Conservation (phyloP, 2,888 invertebrate species). For the Euplexia lucipara region DNA sequence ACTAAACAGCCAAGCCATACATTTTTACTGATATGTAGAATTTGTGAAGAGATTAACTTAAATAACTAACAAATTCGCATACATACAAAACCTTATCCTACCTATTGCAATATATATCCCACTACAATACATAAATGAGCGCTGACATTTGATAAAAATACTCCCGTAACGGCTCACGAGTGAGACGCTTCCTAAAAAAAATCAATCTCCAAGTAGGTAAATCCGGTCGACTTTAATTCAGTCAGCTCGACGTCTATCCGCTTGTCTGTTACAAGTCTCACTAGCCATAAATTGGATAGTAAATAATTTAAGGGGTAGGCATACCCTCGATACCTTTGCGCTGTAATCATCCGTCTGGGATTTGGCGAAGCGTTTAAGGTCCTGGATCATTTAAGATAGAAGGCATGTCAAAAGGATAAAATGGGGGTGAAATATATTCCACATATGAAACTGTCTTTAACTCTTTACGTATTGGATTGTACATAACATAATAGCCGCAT, state of each 20-base stretch:
- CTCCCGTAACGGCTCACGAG: not conserved
- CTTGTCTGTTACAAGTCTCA: conserved; percentile 49
- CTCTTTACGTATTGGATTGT: too few relatives aligned
- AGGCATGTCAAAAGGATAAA: not conserved
- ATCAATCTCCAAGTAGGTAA: conserved; percentile 9
- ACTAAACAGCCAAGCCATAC: too few relatives aligned
- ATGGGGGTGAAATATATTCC: too few relatives aligned
- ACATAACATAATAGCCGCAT: too few relatives aligned
- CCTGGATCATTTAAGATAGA: conserved; percentile 13
- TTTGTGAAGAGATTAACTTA: too few relatives aligned
- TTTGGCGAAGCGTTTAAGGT: conserved; percentile 20
- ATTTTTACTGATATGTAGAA: too few relatives aligned
- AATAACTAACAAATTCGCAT: too few relatives aligned
- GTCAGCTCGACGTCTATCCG: conserved; percentile 35
- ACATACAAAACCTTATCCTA: too few relatives aligned
- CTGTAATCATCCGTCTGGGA: conserved; percentile 27
- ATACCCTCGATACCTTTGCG: conserved; percentile 17
- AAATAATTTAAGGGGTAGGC: conserved; percentile 47
- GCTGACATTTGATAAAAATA: too few relatives aligned
- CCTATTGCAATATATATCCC: too few relatives aligned
- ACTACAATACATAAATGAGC: too few relatives aligned
- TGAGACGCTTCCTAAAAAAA: conserved; percentile 5
- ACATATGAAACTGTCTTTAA: too few relatives aligned
- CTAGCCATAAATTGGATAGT: conserved; percentile 41
- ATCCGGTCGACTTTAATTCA: conserved; percentile 21